Evolutionary conservation across 2,888 invertebrate species (phyloP).

Genomic region (Chloromyia formosa): DNA sequence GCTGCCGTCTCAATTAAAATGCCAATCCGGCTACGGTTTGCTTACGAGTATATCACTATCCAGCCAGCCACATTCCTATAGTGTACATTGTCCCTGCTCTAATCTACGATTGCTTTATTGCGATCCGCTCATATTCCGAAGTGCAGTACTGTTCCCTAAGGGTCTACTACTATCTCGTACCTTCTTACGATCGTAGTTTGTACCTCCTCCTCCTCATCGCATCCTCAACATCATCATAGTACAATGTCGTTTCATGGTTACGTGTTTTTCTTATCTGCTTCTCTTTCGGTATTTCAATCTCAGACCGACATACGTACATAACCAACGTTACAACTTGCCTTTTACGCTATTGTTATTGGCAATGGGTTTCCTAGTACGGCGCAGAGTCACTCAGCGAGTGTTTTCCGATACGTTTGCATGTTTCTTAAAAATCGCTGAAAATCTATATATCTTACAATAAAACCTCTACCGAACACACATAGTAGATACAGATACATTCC

Average conservation of each 20-base stretch:
- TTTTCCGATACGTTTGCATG: not conserved
- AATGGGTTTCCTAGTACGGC: conserved; percentile 17
- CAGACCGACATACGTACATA: no score
- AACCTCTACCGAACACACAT: not conserved
- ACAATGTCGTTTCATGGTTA: no score
- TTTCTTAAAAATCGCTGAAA: not conserved
- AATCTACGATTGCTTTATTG: not conserved
- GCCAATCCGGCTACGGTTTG: not conserved
- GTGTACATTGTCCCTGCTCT: not conserved
- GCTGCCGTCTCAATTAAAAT: not conserved
- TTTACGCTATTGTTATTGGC: conserved; percentile 31
- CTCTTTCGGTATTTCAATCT: not conserved
- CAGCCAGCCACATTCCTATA: not conserved
- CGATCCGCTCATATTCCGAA: not conserved
- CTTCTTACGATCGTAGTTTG: not conserved
- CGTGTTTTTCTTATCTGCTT: not conserved
- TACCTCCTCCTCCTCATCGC: not conserved
- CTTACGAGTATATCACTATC: not conserved
- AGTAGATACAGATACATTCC: no score
- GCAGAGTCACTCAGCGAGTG: not conserved
- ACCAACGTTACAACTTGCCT: conserved; percentile 8
- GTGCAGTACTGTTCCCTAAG: conserved; percentile 5
- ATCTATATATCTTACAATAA: not conserved
- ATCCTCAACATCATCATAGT: no score
- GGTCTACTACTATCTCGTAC: not conserved